Base-by-base conservation (phyloP, 2,797 vertebrate genomes). In the Sylvilagus floridanus region DNA sequence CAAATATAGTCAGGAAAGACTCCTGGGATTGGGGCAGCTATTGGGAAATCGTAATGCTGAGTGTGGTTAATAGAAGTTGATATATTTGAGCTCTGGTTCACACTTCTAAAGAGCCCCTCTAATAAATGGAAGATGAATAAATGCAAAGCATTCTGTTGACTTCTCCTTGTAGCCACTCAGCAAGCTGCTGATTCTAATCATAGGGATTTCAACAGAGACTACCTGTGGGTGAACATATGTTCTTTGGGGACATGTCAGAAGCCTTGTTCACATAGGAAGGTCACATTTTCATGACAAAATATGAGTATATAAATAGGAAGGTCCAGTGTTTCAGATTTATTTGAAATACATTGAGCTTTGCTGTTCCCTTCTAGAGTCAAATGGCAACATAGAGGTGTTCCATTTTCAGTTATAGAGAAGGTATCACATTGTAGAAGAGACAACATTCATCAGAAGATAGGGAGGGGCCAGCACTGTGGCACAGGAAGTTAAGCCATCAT, bases 141-240 rank as follows among this genome's bases (percentile, higher is more conserved):
- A 54, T 32, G 8, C 57, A 22, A 57, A 90, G 37, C 4, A 26
- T 88, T 63, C 14, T 30, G 9, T 35, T 57, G 57, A 54, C 6
- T 83, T 84, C 28, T 7, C 30, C 47, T 47, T 1, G 1, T 26
- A 73, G 19, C 7, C n/a, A 47, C 12, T 47, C 60, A 71, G 35
- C 86, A 84, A 93, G 6, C 12, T 79, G 3, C 26, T 9, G 28
- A 52, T 71, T 82, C 73, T 24, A 37, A 73, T 11, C 13, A 14
- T 0, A 35, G 26, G 4, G 7, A 16, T 84, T 76, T 83, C 14
- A 50, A 50, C 7, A 68, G 11, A 84, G 9, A 66, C 19, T 50
- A 0, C 7, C 4, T 47, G 2, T 60, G 37, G 1, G 10, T 81
- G 5, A 7, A 32, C 3, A 30, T 22, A 50, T 47, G 30, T 0